Evolutionary conservation across 2,797 vertebrate genomes (phyloP), one percentile per base, ranked within the genome.

Genomic region (Falco berigora): DNA sequence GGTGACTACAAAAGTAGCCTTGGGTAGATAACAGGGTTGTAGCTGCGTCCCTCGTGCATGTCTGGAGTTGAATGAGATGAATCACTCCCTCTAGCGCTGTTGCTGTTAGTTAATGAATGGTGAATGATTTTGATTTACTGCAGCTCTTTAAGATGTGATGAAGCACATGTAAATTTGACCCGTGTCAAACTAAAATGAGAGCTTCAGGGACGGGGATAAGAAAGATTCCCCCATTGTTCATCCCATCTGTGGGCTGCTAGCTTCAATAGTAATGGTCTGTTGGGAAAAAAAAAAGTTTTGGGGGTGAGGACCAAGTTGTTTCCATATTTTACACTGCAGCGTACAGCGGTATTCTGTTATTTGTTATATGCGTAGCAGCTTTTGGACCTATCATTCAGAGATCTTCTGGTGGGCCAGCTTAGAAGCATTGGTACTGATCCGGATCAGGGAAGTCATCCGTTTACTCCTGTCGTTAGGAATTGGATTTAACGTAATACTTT

Each of bases 11-110:
- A 28, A 13, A 56, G 71, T 6, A 24, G 24, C 62, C 63, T 62
- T 2, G 8, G 52, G 14, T 23, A 14, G 58, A 5, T n/a, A 14
- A 30, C 0, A 0, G 2, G 1, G 38, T 18, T 53, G 34, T 18
- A 63, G 49, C 49, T 28, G 38, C 0, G 0, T 11, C 7, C 40
- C 34, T 27, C 8, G 4, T 23, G 38, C 11, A 0, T 5, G 23
- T 14, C n/a, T 32, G 67, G 66, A 56, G n/a, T 5, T 59, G 62
- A 28, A 19, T 12, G 67, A 34, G 59, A 4, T 14, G 61, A 32
- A 44, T 77, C 49, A 1, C 16, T 47, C 23, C 80, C 42, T 44
- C 10, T 22, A 50, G 32, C 21, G 4, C 34, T 49, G 50, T 12
- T 46, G 44, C 40, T 42, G 10, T 6, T 62, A 9, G 20, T 7